A percentile compares a stretch with the other conserved stretches of the same genome.
Evolutionary conservation across 2,113 vertebrate species (phyloP).

Genomic region (Campylomormyrus numenius): DNA sequence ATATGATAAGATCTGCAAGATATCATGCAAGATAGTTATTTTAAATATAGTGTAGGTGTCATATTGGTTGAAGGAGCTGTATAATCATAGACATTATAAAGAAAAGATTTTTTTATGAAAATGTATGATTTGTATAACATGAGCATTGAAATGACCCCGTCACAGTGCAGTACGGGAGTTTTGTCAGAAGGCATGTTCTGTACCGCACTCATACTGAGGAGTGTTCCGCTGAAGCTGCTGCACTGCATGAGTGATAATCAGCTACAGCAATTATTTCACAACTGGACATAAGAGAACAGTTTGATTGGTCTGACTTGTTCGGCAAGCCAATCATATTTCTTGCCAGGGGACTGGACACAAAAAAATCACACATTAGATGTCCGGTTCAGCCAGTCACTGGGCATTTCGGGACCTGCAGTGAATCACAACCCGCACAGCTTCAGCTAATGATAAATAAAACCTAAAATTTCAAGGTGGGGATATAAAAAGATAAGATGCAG

Average conservation of each 20-base stretch:
- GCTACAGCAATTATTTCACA: not conserved
- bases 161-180: not conserved
- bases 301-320: not conserved
- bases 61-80: not conserved
- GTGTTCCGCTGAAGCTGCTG: not conserved
- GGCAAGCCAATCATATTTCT: not conserved
- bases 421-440: not conserved
- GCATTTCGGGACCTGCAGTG: not conserved
- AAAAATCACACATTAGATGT: not conserved
- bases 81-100: not conserved
- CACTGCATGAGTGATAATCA: not conserved
- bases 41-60: not conserved
- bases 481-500: not conserved
- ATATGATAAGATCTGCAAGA: not conserved
- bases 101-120: not conserved
- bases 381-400: not conserved
- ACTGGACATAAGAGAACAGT: not conserved
- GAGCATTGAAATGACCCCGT: not conserved
- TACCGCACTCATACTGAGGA: not conserved
- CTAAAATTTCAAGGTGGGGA: not conserved
- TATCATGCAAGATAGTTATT: not conserved
- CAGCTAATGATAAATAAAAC: not conserved
- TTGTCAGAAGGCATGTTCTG: not conserved
- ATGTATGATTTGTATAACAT: not conserved
- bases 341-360: not conserved